phyloP scores from a whole-genome alignment of 1,140 invertebrate species.

The Lepidostoma basale region DNA sequence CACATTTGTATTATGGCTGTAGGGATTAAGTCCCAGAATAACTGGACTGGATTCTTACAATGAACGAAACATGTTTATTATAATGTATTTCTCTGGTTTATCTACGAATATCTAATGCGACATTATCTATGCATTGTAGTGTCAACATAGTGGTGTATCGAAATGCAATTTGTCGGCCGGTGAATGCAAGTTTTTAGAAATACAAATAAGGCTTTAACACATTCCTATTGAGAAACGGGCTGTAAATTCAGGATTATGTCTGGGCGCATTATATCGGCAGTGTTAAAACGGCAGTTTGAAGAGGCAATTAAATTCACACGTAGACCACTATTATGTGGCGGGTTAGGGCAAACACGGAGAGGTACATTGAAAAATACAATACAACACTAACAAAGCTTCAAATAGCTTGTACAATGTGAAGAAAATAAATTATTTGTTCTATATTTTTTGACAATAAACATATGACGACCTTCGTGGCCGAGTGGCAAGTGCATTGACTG shows the following conservation, averaged over 20 bases:
- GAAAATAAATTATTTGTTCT: too few species aligned
- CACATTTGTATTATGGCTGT: too few species aligned
- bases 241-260: neutral
- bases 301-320: neutral
- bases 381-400: too few species aligned
- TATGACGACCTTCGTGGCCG: too few species aligned
- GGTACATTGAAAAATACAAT: too few species aligned
- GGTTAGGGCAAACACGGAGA: too few species aligned
- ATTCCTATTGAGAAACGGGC: neutral
- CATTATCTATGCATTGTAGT: neutral
- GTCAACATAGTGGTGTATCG: neutral
- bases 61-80: neutral
- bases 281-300: neutral
- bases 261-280: neutral
- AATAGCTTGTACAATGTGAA: too few species aligned
- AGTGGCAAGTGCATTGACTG: too few species aligned
- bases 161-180: conserved; percentile 3
- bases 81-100: neutral
- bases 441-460: too few species aligned
- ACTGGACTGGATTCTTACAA: neutral
- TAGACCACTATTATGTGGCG: neutral
- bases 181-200: neutral
- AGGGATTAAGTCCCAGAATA: neutral
- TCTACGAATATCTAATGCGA: neutral
- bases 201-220: neutral